These are phyloP conservation scores for Cepaea hortensis DNA, from an alignment of 2,888 invertebrate genomes.

Conservation along the genomic window DNA sequence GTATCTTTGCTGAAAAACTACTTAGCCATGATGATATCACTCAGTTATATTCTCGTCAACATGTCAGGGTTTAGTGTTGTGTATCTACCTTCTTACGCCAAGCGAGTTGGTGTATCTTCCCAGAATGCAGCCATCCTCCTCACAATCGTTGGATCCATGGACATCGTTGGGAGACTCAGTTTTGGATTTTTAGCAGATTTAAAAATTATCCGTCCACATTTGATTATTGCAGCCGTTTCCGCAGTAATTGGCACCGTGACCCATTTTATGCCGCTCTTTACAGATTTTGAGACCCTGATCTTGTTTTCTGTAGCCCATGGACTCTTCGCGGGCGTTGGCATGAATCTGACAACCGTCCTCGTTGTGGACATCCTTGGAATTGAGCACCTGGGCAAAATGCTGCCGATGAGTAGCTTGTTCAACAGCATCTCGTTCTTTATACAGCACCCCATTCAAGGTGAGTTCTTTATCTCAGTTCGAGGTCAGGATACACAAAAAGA, in stretches of 20 bases:
- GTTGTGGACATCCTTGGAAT: slow-evolving; percentile 23
- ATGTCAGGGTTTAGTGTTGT: neutral
- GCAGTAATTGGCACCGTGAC: slow-evolving; percentile 6
- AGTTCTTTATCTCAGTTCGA: neutral
- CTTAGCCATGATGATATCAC: neutral
- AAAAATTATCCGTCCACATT: neutral
- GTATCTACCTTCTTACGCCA: slow-evolving; percentile 31
- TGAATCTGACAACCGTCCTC: slow-evolving; percentile 15
- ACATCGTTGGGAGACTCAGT: slow-evolving; percentile 6
- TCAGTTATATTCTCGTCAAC: neutral
- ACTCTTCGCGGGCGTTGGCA: slow-evolving; percentile 5
- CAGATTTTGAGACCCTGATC: neutral
- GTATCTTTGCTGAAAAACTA: slow-evolving; percentile 24
- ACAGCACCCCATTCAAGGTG: slow-evolving; percentile 37
- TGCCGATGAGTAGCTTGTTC: slow-evolving; percentile 26
- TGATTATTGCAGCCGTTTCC: neutral
- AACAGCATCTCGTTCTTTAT: slow-evolving; percentile 5
- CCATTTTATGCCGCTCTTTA: slow-evolving; percentile 18
- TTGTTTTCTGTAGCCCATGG: slow-evolving; percentile 21
- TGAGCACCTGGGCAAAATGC: neutral
- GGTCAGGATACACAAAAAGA: no score
- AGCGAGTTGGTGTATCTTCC: neutral
- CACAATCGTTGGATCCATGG: slow-evolving; percentile 20
- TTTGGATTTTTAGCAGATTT: slow-evolving; percentile 40
- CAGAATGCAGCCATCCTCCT: slow-evolving; percentile 17